Percentiles rank a stretch among this genome's conserved stretches.
These are phyloP conservation scores for Pterobdella sp. DNA, from an alignment of 2,888 invertebrate genomes.

Conservation along the genomic window DNA sequence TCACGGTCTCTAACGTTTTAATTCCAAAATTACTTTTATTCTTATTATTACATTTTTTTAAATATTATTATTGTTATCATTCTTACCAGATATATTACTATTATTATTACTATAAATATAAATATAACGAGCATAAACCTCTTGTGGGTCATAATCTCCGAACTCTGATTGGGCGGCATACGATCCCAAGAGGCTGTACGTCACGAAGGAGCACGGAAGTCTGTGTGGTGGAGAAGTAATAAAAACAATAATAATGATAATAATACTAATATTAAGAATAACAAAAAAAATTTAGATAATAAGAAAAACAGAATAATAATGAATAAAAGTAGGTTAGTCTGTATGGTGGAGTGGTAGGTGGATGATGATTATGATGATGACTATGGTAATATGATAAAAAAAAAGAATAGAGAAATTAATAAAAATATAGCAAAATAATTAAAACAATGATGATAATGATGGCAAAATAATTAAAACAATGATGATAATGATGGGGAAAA, in stretches of 20 bases:
- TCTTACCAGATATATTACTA: conserved; percentile 6
- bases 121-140: conserved; percentile 42
- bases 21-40: too few relatives aligned
- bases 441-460: neutral
- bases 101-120: conserved; percentile 9
- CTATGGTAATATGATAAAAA: neutral
- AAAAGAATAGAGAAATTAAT: neutral
- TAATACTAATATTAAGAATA: neutral
- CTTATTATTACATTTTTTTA: too few relatives aligned
- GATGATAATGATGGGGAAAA: too few relatives aligned
- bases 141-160: conserved; percentile 73
- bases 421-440: neutral
- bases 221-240: conserved; percentile 52
- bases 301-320: neutral
- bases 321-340: conserved; percentile 51
- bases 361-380: conserved; percentile 8
- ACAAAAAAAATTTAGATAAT: neutral
- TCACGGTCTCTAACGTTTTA: neutral
- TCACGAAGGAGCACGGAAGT: conserved; percentile 90
- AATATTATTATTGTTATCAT: too few relatives aligned
- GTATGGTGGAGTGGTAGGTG: neutral
- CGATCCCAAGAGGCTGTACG: conserved; percentile 85
- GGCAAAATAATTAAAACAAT: neutral
- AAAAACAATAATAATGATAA: neutral
- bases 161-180: conserved; percentile 88